Base-by-base conservation (phyloP, 2,888 invertebrate genomes). In the Thumatha senex region DNA sequence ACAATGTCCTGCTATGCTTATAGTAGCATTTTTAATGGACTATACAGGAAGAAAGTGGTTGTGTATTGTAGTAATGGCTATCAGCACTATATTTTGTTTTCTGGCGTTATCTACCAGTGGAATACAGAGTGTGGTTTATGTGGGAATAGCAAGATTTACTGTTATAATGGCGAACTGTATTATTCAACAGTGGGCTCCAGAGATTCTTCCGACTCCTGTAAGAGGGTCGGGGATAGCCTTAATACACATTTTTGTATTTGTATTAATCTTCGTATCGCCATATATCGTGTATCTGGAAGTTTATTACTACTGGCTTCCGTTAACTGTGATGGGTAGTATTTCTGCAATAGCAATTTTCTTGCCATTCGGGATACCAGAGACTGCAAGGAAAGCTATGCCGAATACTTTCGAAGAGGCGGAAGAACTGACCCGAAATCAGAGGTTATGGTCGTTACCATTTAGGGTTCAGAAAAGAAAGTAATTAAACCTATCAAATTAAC, bases 331-430 rank as follows among this genome's bases (percentile, higher is more conserved):
- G 15, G 83, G 78, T 0, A 38, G 41, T 7, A 46, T 81, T 33
- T 76, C 81, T 2, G 58, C 65, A 0, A 8, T 75, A 7, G 78
- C 76, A 13, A 76, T 70, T 8, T 10, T 75, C 0, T 42, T 82
- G 3, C 69, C 80, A 1, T 53, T 86, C 2, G 57, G 69, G 10
- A 58, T 89, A 33, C 87, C 89, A 0, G 89, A 89, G 59, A 89
- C 89, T 1, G 82, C 84, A 0, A 68, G 65, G 1, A 81, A 72
- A 55, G 81, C 84, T 47, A 77, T 89, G 78, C 89, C 89, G 0
- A 84, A 88, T 51, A 81, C 85, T 0, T 88, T 88, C 62, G 82
- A 84, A 8, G 86, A 84, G 34, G 79, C 87, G 1, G 88, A 88
- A 54, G 55, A 63, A 4, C 51, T 89, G 34, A 67, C 80, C 0